Evolutionary conservation across 2,888 invertebrate genomes (phyloP).

Genomic region (Adelphocoris suturalis): DNA sequence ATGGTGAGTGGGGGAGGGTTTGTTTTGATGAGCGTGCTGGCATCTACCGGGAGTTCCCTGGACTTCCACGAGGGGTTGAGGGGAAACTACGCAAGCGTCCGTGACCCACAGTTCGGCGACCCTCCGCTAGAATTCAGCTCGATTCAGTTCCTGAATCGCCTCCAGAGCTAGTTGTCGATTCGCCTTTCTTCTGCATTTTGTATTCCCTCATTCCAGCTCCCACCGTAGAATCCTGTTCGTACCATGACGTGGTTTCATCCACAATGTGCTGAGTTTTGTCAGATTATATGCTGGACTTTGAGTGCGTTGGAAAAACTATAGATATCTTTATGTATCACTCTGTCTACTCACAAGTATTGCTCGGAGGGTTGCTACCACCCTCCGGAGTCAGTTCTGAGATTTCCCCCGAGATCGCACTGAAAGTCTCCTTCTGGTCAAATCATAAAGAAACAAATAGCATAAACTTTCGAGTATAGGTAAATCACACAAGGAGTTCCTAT

Average conservation of each 20-base stretch:
- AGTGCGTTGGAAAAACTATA: too few relatives aligned
- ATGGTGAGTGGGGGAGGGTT: neutral
- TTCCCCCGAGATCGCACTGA: neutral
- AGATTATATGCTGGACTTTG: too few relatives aligned
- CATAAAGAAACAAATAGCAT: too few relatives aligned
- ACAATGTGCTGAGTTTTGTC: too few relatives aligned
- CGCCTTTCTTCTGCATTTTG: neutral
- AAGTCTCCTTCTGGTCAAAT: neutral
- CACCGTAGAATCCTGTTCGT: too few relatives aligned
- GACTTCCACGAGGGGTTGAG: constrained; percentile 31
- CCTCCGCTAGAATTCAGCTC: constrained; percentile 55
- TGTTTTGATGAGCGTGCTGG: neutral
- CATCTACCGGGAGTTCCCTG: constrained; percentile 3
- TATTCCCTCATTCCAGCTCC: neutral
- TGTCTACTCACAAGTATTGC: neutral
- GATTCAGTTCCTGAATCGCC: neutral
- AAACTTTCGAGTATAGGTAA: too few relatives aligned
- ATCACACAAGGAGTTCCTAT: too few relatives aligned
- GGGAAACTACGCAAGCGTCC: neutral
- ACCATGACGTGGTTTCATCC: too few relatives aligned
- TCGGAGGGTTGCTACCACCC: neutral
- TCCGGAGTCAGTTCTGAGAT: neutral
- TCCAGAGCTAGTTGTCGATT: neutral
- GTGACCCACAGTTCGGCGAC: constrained; percentile 30
- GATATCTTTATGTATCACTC: too few relatives aligned